phyloP scores from a whole-genome alignment of 2,888 invertebrate genomes.

The Polydrusus cervinus region DNA sequence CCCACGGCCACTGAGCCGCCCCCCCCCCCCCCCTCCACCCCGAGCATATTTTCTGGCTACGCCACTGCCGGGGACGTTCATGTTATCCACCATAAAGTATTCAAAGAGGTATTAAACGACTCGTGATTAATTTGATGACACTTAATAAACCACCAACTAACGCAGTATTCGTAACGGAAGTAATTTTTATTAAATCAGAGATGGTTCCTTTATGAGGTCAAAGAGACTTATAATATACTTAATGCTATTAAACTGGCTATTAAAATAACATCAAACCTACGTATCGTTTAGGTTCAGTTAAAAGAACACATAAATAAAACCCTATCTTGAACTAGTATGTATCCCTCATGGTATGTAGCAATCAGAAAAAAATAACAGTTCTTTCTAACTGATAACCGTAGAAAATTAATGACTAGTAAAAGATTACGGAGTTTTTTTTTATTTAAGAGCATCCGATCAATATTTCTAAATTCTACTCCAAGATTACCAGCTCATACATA shows the following conservation, averaged over 20 bases:
- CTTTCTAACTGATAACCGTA: neutral
- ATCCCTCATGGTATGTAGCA: too few relatives aligned
- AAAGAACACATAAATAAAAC: neutral
- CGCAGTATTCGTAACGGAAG: constrained; percentile 18
- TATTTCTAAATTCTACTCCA: too few relatives aligned
- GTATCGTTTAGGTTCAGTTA: neutral
- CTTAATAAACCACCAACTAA: constrained; percentile 15
- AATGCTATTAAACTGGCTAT: constrained; percentile 6
- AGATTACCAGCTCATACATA: too few relatives aligned
- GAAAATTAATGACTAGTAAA: too few relatives aligned
- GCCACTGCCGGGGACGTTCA: too few relatives aligned
- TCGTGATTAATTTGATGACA: constrained; percentile 8
- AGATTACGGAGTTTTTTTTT: too few relatives aligned
- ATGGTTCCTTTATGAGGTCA: constrained; percentile 11
- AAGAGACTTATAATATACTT: constrained; percentile 1
- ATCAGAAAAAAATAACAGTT: too few relatives aligned
- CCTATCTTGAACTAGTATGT: neutral
- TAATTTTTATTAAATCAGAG: constrained; percentile 21
- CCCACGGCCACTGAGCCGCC: too few relatives aligned
- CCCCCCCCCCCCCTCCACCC: too few relatives aligned
- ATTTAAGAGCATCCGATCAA: too few relatives aligned
- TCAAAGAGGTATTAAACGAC: neutral
- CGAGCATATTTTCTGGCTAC: too few relatives aligned
- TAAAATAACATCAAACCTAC: neutral
- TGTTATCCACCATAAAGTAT: neutral